Evolutionary conservation across 2,797 vertebrate genomes (phyloP), one percentile per base, ranked within the genome.

Genomic region (Eidolon dupreanum): DNA sequence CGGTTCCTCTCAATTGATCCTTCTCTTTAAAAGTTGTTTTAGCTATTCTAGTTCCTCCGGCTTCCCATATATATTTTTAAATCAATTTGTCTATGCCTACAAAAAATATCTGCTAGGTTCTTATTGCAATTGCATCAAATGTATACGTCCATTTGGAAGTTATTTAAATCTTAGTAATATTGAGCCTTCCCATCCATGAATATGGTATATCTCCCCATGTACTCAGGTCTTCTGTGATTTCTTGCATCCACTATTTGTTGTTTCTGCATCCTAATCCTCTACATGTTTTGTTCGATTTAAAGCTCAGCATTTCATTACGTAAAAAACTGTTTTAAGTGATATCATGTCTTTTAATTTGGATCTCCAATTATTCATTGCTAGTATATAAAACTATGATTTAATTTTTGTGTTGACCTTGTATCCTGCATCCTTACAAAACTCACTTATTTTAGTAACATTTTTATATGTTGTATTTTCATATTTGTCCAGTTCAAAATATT

Each of bases 1-100:
- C 0, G 13, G 6, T 13, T 81, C n/a, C 63, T 41, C 20, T 36
- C n/a, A 57, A n/a, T 0, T 13, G 28, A 17, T 36, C 10, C 51
- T 41, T 8, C 36, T 49, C 53, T 49, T 53, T 43, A 26, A 46
- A 63, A 38, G 43, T 19, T 16, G 8, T 36, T 38, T 66, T 22
- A 26, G 26, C 51, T 77, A 2, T 41, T 77, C 70, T 43, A 22
- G 12, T 15, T 43, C 20, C 26, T 78, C 33, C 53, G 22, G 20
- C 41, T 61, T 82, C 24, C 65, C 16, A 9, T 4, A 8, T 3
- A 33, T 28, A 17, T n/a, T 63, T 90, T 75, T 22, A 1, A 49
- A 85, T 65, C 73, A 17, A 17, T 75, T 49, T 49, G 8, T 81
- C 36, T 82, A 20, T 28, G 63, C 57, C 36, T 74, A 19, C 51